Conservation (phyloP, 2,888 invertebrate species). For the Bimastos eiseni region DNA sequence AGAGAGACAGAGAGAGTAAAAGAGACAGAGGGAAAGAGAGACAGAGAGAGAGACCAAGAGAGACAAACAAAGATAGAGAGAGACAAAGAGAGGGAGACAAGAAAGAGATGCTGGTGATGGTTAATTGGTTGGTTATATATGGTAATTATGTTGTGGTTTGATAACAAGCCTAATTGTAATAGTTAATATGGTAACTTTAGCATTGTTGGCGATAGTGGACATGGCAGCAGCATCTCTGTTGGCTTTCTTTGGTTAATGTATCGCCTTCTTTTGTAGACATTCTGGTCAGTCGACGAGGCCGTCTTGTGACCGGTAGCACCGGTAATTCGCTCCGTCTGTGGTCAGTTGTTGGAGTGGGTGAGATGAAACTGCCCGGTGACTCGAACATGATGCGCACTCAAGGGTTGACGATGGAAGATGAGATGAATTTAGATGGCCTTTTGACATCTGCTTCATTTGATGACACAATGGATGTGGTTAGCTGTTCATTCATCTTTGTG, state of each 20-base stretch:
- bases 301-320: conserved; percentile 52
- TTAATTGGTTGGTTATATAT: background rate
- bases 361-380: conserved; percentile 48
- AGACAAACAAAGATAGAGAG: no score
- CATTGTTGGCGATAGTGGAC: no score
- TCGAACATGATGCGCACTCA: conserved; percentile 45
- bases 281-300: conserved; percentile 49
- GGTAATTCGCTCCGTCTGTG: conserved; percentile 55
- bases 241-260: background rate
- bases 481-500: background rate
- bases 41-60: no score
- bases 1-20: no score
- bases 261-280: conserved; percentile 45
- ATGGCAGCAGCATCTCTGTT: no score
- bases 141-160: background rate
- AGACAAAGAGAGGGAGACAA: no score
- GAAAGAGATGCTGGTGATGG: no score
- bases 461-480: conserved; percentile 60
- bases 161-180: background rate
- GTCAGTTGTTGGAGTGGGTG: conserved; percentile 54
- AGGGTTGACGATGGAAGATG: conserved; percentile 59
- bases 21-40: no score
- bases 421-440: conserved; percentile 58
- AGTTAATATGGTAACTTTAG: background rate
- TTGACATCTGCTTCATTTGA: conserved; percentile 56